phyloP scores from a whole-genome alignment of 2,797 vertebrate genomes.

The Micropoecilia bifurca region DNA sequence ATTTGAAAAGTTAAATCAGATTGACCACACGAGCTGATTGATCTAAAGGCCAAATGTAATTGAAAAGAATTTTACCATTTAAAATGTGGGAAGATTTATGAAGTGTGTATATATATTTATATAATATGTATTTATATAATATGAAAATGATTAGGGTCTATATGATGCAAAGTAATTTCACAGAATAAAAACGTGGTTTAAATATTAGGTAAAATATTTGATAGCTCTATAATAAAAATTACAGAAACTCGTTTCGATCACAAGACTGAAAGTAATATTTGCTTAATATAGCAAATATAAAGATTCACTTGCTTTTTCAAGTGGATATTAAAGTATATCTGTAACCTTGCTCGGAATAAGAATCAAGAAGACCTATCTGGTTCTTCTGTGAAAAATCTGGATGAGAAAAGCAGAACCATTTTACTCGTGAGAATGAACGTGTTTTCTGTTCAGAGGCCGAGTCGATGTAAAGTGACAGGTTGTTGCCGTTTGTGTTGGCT shows the following conservation, averaged over 20 bases:
- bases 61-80: neutral
- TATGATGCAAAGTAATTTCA: neutral
- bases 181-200: neutral
- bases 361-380: neutral
- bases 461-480: neutral
- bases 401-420: neutral
- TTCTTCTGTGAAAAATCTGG: neutral
- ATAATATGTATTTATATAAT: too few species aligned
- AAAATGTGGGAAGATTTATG: neutral
- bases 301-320: neutral
- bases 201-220: neutral
- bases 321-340: neutral
- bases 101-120: too few species aligned
- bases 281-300: neutral
- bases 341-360: neutral
- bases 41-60: neutral
- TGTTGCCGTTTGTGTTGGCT: slow-evolving; percentile 2
- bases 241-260: neutral
- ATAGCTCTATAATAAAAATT: neutral
- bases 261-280: neutral
- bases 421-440: neutral
- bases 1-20: neutral
- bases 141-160: neutral
- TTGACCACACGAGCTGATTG: neutral
- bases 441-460: slow-evolving; percentile 3